Base-by-base conservation (phyloP, 2,113 vertebrate species). In the Orthonyx spaldingii region DNA sequence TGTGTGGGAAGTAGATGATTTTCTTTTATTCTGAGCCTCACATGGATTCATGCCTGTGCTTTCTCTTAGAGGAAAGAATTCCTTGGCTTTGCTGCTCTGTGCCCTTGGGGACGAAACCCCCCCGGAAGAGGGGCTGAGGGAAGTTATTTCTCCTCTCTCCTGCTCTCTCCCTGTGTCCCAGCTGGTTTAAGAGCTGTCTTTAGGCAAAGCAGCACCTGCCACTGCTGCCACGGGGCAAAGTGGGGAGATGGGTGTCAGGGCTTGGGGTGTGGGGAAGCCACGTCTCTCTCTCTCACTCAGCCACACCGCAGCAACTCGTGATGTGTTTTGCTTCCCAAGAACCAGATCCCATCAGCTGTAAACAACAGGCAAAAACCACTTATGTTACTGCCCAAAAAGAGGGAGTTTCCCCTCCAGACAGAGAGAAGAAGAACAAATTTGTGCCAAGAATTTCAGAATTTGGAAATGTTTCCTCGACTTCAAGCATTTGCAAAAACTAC, bases 21-120 rank as follows among this genome's bases (percentile, higher is more conserved):
- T 92, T 74, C 76, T 86, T 35, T 59, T 63, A n/a, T 30, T 80
- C 75, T 30, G n/a, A 91, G 59, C 49, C 33, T 80, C 75, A 60
- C 35, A 53, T 82, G 71, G 79, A 94, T 83, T 66, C 59, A 74
- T 2, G 71, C 85, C 94, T 91, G 47, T 30, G 27, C 66, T 91
- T 91, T 77, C 92, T 93, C 75, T 94, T 50, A 90, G 41, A 84
- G 87, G 85, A 87, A 96, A 88, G 64, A 93, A 95, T 94, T 96
- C 71, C 82, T 94, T 96, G 95, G 96, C 94, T 61, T 5, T 1
- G 3, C 47, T 74, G 42, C 47, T 90, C 30, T 70, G 41, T 71
- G 76, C 68, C 70, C 93, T 53, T 53, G 61, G 82, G 78, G 87
- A 78, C 70, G 41, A 33, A 81, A 33, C 7, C 37, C 86, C 0